phyloP scores from a whole-genome alignment of 37 sponge, comb jelly and placozoan genomes.

The Dysidea cf. avara region DNA sequence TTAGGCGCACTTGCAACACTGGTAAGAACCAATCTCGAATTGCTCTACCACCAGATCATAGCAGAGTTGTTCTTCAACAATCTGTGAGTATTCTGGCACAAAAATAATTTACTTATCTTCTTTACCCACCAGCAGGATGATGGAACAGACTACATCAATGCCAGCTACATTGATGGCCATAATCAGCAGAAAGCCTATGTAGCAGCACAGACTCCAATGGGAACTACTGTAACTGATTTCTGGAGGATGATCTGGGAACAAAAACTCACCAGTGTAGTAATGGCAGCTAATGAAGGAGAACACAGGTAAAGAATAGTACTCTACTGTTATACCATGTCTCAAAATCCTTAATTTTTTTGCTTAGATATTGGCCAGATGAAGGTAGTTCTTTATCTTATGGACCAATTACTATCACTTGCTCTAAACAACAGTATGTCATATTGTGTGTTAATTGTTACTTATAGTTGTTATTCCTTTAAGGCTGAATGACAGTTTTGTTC shows the following conservation, averaged over 20 bases:
- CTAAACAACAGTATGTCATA: conserved; percentile 27
- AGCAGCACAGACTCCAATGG: conserved; percentile 72
- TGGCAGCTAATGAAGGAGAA: too few relatives aligned
- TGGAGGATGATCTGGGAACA: conserved; percentile 87
- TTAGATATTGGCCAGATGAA: conserved; percentile 69
- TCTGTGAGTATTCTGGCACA: not conserved
- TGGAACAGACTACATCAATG: conserved; percentile 80
- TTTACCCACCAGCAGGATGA: conserved; percentile 2
- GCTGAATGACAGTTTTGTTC: conserved; percentile 21
- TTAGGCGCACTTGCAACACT: conserved; percentile 41
- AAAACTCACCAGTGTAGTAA: conserved; percentile 49
- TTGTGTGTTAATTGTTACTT: not conserved
- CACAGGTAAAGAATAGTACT: not conserved
- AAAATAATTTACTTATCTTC: not conserved
- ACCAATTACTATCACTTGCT: conserved; percentile 27
- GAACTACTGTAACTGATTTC: conserved; percentile 55
- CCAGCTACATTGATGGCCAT: conserved; percentile 41
- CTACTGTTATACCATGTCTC: not conserved
- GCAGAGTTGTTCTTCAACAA: conserved; percentile 26
- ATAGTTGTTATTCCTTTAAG: too few relatives aligned
- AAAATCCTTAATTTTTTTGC: not conserved
- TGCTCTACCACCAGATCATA: conserved; percentile 51
- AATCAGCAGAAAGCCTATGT: conserved; percentile 24
- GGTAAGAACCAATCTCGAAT: conserved; percentile 68
- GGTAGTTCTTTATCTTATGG: conserved; percentile 42